Percentiles rank a stretch among this genome's conserved stretches.
phyloP scores from a whole-genome alignment of 1,140 invertebrate species.

The Proctacanthus coquilletti region DNA sequence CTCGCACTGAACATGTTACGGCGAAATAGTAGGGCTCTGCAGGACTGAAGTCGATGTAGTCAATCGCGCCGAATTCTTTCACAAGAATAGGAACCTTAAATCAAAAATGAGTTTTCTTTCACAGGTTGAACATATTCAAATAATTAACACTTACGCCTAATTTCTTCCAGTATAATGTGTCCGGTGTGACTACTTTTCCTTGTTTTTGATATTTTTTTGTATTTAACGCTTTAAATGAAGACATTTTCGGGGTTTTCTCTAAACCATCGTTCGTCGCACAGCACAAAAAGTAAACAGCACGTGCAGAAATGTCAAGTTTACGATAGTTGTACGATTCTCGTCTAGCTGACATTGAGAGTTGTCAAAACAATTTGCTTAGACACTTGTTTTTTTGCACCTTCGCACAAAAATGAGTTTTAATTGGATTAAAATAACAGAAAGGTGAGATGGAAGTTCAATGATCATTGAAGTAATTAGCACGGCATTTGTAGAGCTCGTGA shows the following conservation, averaged over 20 bases:
- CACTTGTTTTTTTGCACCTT: too few species aligned
- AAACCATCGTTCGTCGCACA: too few species aligned
- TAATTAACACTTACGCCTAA: constrained; percentile 45
- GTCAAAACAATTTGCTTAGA: too few species aligned
- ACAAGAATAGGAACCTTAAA: constrained; percentile 64
- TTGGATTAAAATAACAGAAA: constrained; percentile 29
- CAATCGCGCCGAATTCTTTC: constrained; percentile 84
- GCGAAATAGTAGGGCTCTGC: constrained; percentile 76
- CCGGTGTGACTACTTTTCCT: constrained; percentile 49
- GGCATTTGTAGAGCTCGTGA: constrained; percentile 19
- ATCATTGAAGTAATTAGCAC: not conserved
- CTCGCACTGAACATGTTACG: constrained; percentile 75
- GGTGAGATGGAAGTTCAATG: constrained; percentile 11
- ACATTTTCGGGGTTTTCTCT: too few species aligned
- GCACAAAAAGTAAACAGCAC: too few species aligned
- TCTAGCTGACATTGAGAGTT: too few species aligned
- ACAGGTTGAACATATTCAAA: constrained; percentile 1
- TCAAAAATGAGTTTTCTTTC: constrained; percentile 4
- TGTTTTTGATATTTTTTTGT: constrained; percentile 51
- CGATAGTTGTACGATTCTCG: too few species aligned
- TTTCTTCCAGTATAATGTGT: constrained; percentile 74
- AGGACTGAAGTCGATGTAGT: constrained; percentile 80
- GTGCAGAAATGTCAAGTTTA: too few species aligned
- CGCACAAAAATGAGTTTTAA: constrained; percentile 29
- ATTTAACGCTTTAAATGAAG: constrained; percentile 57